Conservation (phyloP, 2,113 vertebrate species). For the Rousettus leschenaultii region DNA sequence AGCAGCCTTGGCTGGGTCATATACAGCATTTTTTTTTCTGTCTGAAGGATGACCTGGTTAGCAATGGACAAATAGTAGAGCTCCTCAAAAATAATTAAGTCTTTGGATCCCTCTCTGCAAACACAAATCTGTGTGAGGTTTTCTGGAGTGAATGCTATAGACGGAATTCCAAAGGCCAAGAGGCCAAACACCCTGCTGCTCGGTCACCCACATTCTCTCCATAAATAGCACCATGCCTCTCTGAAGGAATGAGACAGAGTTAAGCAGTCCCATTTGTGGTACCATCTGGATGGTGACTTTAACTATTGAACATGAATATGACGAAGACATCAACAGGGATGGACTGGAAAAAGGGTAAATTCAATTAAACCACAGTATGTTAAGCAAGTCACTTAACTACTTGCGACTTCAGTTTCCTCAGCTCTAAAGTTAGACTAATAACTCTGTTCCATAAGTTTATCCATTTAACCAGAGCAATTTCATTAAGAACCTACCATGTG, state of each 20-base stretch:
- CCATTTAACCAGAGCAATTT: not conserved
- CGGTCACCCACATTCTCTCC: constrained; percentile 52
- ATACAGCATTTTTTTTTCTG: constrained; percentile 75
- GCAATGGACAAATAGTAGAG: constrained; percentile 72
- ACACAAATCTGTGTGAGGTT: constrained; percentile 62
- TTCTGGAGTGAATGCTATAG: constrained; percentile 48
- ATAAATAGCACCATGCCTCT: constrained; percentile 57
- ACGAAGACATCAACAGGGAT: not conserved
- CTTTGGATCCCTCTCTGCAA: constrained; percentile 54
- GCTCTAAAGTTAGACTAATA: not conserved
- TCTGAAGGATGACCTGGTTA: constrained; percentile 78
- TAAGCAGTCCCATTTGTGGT: not conserved
- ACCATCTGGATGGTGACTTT: not conserved
- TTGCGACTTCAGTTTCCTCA: not conserved
- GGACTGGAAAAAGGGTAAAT: not conserved
- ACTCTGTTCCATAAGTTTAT: not conserved
- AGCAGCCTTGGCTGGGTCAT: constrained; percentile 73
- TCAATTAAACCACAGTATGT: not conserved
- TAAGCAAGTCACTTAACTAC: not conserved
- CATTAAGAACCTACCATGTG: not conserved
- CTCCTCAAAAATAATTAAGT: constrained; percentile 65
- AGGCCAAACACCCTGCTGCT: constrained; percentile 49
- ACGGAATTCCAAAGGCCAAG: constrained; percentile 34
- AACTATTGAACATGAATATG: not conserved
- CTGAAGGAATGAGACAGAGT: constrained; percentile 32